A percentile compares a stretch with the other conserved stretches of the same genome.
Evolutionary conservation across 23 tunicate species (phyloP).

Genomic region (Corella eumyota): DNA sequence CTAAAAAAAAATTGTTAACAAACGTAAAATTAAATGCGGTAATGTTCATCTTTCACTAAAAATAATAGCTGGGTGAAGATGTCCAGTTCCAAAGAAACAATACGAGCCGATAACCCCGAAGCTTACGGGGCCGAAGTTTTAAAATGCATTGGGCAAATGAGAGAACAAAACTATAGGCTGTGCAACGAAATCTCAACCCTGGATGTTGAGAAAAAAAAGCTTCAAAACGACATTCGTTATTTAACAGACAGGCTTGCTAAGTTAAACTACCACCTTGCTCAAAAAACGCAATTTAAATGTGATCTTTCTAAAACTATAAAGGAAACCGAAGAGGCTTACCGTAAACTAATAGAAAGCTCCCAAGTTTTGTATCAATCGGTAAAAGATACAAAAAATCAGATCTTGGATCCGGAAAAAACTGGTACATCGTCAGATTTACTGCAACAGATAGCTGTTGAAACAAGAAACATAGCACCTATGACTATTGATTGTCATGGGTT

Average conservation of each 20-base stretch:
- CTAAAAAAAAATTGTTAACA: no score
- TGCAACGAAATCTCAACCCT: slow-evolving; percentile 18
- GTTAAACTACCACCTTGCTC: slow-evolving; percentile 38
- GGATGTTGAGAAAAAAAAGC: slow-evolving; percentile 18
- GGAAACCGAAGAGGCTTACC: slow-evolving; percentile 51
- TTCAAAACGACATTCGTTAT: slow-evolving; percentile 33
- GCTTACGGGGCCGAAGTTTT: slow-evolving; percentile 37
- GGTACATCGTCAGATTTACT: no score
- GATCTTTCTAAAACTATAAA: slow-evolving; percentile 46
- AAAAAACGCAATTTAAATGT: slow-evolving; percentile 24
- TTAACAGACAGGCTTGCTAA: slow-evolving; percentile 45
- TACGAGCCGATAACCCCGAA: slow-evolving; percentile 5
- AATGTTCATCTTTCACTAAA: no score
- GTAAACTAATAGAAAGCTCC: slow-evolving; percentile 67
- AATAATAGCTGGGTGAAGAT: no score
- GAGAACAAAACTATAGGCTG: slow-evolving; percentile 24
- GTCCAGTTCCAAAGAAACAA: not conserved
- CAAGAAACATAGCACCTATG: not conserved
- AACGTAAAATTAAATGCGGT: no score
- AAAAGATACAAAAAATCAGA: slow-evolving; percentile 13
- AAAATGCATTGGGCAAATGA: slow-evolving; percentile 54
- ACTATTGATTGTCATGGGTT: no score
- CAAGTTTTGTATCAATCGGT: slow-evolving; percentile 48
- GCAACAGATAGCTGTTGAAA: not conserved
- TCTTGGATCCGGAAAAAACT: not conserved